Conservation (phyloP, 2,797 vertebrate species). For the Micropoecilia bifurca region DNA sequence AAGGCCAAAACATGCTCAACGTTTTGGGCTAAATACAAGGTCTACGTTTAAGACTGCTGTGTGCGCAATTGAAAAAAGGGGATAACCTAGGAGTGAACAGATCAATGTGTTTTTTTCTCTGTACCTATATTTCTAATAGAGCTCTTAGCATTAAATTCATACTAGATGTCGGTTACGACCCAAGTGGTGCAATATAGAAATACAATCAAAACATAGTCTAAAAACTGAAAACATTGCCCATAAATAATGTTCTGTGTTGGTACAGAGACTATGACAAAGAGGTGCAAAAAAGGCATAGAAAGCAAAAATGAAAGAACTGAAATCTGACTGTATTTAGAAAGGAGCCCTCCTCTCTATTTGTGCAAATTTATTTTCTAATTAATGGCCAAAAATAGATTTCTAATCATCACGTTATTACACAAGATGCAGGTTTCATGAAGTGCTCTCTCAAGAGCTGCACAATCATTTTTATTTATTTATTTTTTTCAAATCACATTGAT, state of each 20-base stretch:
- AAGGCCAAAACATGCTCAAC: conserved; percentile 22
- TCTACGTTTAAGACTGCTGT: conserved; percentile 23
- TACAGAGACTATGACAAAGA: neutral
- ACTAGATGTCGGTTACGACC: neutral
- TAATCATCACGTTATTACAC: neutral
- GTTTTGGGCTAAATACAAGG: conserved; percentile 17
- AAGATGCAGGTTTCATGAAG: neutral
- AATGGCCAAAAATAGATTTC: neutral
- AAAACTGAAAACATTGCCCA: neutral
- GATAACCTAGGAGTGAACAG: conserved; percentile 10
- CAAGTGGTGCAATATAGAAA: neutral
- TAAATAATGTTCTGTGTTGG: neutral
- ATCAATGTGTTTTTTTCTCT: neutral
- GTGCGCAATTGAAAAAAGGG: conserved; percentile 20
- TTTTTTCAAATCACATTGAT: neutral
- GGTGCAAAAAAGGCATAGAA: neutral
- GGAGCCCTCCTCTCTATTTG: neutral
- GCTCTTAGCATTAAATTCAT: neutral
- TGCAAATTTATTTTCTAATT: neutral
- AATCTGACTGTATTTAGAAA: neutral
- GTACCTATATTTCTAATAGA: neutral
- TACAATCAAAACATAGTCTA: neutral
- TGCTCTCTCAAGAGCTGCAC: neutral
- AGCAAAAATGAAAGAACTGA: neutral
- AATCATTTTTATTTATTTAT: neutral